Percentiles rank a stretch among this genome's conserved stretches.
Conservation (phyloP, 2,113 vertebrate genomes). For the Glaucidium brasilianum region DNA sequence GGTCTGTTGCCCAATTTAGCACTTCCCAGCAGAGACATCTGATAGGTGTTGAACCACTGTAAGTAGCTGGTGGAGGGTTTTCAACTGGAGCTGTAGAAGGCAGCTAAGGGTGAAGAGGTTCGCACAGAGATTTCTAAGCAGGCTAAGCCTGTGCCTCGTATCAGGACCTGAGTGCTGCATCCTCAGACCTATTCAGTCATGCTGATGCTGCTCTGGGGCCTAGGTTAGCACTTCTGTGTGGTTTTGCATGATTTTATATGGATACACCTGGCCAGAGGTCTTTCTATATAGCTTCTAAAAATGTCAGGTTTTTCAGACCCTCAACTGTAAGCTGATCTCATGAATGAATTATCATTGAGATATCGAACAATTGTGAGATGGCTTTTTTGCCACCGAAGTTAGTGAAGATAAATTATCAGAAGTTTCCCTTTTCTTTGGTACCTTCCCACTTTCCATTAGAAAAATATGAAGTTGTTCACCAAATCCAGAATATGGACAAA, state of each 20-base stretch:
- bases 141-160: not conserved
- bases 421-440: not conserved
- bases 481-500: not conserved
- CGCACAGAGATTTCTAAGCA: not conserved
- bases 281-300: not conserved
- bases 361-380: not conserved
- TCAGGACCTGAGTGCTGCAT: not conserved
- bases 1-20: not conserved
- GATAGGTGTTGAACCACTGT: not conserved
- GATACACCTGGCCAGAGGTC: rapidly evolving
- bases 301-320: not conserved
- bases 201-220: not conserved
- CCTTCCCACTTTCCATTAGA: not conserved
- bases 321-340: not conserved
- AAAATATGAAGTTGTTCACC: not conserved
- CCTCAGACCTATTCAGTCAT: not conserved
- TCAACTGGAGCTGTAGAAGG: not conserved
- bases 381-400: not conserved
- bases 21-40: not conserved
- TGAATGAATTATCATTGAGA: not conserved
- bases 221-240: not conserved
- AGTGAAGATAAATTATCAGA: not conserved
- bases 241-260: not conserved
- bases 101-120: not conserved
- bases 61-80: not conserved